A percentile compares a stretch with the other conserved stretches of the same genome.
These are phyloP conservation scores for Epizoanthus rinbou DNA, from an alignment of 92 coral and sea anemone species.

Conservation along the genomic window DNA sequence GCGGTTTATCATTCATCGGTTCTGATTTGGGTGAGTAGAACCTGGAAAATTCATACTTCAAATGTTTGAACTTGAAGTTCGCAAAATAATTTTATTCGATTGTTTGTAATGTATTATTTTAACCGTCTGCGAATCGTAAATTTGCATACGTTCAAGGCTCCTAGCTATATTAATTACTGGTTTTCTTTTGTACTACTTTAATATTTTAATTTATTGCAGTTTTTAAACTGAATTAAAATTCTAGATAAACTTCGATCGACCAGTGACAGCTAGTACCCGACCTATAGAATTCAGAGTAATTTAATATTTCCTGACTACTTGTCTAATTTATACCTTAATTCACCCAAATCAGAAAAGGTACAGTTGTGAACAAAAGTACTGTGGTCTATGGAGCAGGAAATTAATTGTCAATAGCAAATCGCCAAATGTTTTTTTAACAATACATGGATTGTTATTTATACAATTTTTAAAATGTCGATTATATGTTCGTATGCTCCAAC, in stretches of 20 bases:
- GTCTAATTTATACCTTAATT: slow-evolving; percentile 15
- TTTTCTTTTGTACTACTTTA: too few relatives aligned
- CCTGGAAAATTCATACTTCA: too few relatives aligned
- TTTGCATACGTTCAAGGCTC: too few relatives aligned
- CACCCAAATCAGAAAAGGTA: slow-evolving; percentile 4
- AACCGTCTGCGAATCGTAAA: too few relatives aligned
- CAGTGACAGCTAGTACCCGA: slow-evolving; percentile 10
- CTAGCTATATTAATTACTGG: too few relatives aligned
- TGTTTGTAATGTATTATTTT: too few relatives aligned
- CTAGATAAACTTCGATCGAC: slow-evolving; percentile 13
- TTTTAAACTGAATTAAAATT: slow-evolving; percentile 11
- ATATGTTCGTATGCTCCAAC: background rate
- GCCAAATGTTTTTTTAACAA: background rate
- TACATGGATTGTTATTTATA: background rate
- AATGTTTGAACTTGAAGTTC: too few relatives aligned
- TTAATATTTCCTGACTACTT: slow-evolving; percentile 3
- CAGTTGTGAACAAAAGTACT: background rate
- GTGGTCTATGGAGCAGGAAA: background rate
- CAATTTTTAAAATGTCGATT: background rate
- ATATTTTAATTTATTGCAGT: too few relatives aligned
- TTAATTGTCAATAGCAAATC: background rate
- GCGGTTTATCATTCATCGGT: too few relatives aligned
- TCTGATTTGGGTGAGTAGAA: too few relatives aligned
- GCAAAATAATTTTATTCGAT: too few relatives aligned
- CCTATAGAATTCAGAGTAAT: background rate